phyloP scores from a whole-genome alignment of 1,140 invertebrate species.

The Teleogryllus occipitalis region DNA sequence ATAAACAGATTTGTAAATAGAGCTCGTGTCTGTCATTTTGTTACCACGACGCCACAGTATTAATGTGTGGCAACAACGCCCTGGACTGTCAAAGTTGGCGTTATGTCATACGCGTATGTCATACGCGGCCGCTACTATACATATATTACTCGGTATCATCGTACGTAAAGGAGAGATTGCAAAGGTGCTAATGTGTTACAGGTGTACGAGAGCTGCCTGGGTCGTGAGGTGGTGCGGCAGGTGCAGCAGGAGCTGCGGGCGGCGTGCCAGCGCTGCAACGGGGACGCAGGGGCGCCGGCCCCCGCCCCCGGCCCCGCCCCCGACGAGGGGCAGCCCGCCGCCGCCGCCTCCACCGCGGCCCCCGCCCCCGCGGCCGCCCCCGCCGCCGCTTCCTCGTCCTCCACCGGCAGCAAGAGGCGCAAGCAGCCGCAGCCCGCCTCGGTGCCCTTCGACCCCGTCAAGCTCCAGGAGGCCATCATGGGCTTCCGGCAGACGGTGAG shows the following conservation, averaged over 20 bases:
- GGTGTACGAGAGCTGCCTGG: constrained; percentile 60
- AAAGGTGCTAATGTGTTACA: constrained; percentile 26
- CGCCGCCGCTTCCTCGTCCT: background rate
- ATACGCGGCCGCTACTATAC: too few species aligned
- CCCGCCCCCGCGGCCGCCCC: constrained; percentile 24
- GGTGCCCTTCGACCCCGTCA: constrained; percentile 35
- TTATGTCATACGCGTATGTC: too few species aligned
- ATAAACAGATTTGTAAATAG: too few species aligned
- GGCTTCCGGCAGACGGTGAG: constrained; percentile 19
- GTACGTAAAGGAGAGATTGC: too few species aligned
- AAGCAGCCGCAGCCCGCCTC: constrained; percentile 8
- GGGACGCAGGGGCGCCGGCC: constrained; percentile 18
- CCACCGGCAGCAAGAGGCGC: background rate
- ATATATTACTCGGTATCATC: too few species aligned
- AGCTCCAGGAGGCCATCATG: constrained; percentile 42
- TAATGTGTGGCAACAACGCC: too few species aligned
- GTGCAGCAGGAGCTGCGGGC: constrained; percentile 55
- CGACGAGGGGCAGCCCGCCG: constrained; percentile 16
- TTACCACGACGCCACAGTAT: too few species aligned
- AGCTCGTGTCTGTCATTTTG: too few species aligned
- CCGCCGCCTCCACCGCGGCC: constrained; percentile 29
- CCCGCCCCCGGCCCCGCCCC: background rate
- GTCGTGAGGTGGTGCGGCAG: constrained; percentile 52
- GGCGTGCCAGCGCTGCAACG: constrained; percentile 47
- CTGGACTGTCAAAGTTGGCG: too few species aligned